Evolutionary conservation across 2,888 invertebrate genomes (phyloP).

Genomic region (Ornithoptera priamus): DNA sequence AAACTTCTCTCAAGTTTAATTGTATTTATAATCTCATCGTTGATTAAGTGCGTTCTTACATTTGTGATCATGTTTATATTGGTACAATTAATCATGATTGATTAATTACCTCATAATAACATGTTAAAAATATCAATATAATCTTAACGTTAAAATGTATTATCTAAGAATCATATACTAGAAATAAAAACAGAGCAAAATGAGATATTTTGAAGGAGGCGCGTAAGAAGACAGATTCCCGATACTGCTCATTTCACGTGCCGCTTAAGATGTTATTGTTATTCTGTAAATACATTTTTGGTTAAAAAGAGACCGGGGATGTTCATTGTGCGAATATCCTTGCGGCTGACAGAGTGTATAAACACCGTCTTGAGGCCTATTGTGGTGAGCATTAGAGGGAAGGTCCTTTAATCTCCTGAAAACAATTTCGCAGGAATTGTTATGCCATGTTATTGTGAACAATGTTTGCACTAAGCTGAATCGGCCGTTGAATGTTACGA

Average conservation of each 20-base stretch:
- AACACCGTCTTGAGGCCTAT: slow-evolving; percentile 54
- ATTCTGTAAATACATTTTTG: slow-evolving; percentile 63
- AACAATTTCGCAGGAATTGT: slow-evolving; percentile 62
- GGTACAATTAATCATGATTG: too few relatives aligned
- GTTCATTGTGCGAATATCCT: slow-evolving; percentile 58
- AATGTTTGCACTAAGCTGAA: slow-evolving; percentile 45
- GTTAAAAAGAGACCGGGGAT: slow-evolving; percentile 50
- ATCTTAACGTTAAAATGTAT: neutral
- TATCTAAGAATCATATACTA: neutral
- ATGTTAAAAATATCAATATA: too few relatives aligned
- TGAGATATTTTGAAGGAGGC: neutral
- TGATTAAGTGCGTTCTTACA: too few relatives aligned
- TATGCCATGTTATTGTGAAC: slow-evolving; percentile 42
- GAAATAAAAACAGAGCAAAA: neutral
- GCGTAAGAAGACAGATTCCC: slow-evolving; percentile 23
- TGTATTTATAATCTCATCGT: too few relatives aligned
- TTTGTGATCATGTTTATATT: too few relatives aligned
- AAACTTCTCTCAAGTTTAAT: too few relatives aligned
- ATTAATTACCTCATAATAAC: too few relatives aligned
- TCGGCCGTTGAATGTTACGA: slow-evolving; percentile 38
- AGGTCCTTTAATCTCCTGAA: slow-evolving; percentile 57
- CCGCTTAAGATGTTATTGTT: slow-evolving; percentile 49
- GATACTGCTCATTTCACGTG: slow-evolving; percentile 40
- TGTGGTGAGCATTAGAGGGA: slow-evolving; percentile 61
- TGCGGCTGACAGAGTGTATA: slow-evolving; percentile 68